These are phyloP conservation scores for Eupeodes luniger DNA, from an alignment of 2,888 invertebrate species.

Conservation along the genomic window DNA sequence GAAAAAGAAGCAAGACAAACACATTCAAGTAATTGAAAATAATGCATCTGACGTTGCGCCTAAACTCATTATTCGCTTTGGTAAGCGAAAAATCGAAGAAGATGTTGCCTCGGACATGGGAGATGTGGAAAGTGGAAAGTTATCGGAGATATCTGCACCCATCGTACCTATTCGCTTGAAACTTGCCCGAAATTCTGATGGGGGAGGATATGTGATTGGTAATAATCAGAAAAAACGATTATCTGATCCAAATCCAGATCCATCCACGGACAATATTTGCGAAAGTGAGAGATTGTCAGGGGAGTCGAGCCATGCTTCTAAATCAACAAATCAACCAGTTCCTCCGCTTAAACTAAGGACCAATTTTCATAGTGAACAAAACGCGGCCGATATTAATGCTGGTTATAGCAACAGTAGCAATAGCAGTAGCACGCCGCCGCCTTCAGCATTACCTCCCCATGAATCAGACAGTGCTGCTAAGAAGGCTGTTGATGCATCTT, in stretches of 20 bases:
- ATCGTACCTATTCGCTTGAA: slow-evolving; percentile 93
- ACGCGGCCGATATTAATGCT: slow-evolving; percentile 65
- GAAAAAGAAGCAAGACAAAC: slow-evolving; percentile 85
- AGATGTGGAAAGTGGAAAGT: slow-evolving; percentile 33
- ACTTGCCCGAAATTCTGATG: slow-evolving; percentile 91
- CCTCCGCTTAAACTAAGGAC: slow-evolving; percentile 75
- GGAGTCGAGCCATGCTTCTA: slow-evolving; percentile 40
- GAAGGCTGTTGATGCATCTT: slow-evolving; percentile 87
- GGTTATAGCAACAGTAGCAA: slow-evolving; percentile 68
- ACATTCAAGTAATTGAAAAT: slow-evolving; percentile 85
- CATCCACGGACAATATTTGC: slow-evolving; percentile 23
- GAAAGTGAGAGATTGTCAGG: slow-evolving; percentile 50
- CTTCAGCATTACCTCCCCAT: slow-evolving; percentile 63
- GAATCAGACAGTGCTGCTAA: slow-evolving; percentile 88
- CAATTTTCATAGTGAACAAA: slow-evolving; percentile 71
- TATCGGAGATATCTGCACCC: slow-evolving; percentile 53
- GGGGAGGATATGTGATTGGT: slow-evolving; percentile 86
- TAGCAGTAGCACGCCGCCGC: slow-evolving; percentile 60
- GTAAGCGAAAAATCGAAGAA: slow-evolving; percentile 82
- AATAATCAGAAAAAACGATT: slow-evolving; percentile 74
- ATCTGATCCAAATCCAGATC: slow-evolving; percentile 27
- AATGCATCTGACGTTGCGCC: slow-evolving; percentile 85
- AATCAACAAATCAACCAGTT: slow-evolving; percentile 66
- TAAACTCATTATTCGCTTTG: slow-evolving; percentile 91
- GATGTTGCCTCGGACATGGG: slow-evolving; percentile 66